Percentiles rank a stretch among this genome's conserved stretches.
phyloP scores from a whole-genome alignment of 2,797 vertebrate genomes.

The Clarias platycephalus region DNA sequence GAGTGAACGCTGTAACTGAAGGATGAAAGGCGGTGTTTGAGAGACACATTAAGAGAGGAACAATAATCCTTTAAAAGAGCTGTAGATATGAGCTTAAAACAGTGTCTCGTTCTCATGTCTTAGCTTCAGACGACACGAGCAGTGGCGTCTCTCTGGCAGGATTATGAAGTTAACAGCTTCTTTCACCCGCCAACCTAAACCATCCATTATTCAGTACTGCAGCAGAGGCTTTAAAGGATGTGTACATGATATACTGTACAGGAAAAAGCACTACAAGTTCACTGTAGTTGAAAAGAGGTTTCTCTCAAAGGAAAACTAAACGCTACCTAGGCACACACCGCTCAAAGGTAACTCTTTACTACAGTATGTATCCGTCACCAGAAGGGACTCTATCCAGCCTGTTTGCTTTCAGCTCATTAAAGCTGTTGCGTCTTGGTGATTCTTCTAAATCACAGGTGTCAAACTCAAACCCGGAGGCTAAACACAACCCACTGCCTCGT shows the following conservation, averaged over 20 bases:
- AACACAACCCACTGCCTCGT: neutral
- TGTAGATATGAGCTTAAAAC: neutral
- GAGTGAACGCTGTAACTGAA: neutral
- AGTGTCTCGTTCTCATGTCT: neutral
- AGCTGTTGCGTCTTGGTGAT: neutral
- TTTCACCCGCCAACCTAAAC: neutral
- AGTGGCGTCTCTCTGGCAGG: neutral
- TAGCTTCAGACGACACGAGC: neutral
- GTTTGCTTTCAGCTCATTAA: neutral
- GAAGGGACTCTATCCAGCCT: neutral
- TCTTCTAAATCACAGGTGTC: neutral
- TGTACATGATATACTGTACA: neutral
- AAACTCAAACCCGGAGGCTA: neutral
- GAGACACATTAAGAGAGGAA: neutral
- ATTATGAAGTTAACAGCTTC: neutral
- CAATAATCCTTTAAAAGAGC: conserved; percentile 32
- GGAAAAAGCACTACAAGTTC: neutral
- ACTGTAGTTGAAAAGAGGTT: neutral
- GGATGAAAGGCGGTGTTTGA: neutral
- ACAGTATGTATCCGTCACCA: neutral
- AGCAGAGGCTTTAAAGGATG: neutral
- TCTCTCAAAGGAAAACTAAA: neutral
- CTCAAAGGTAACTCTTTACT: neutral
- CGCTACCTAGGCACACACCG: neutral
- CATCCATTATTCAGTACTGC: neutral